A percentile compares a stretch with the other conserved stretches of the same genome.
Conservation (phyloP, 2,113 vertebrate genomes). For the Oreochromis spilurus region DNA sequence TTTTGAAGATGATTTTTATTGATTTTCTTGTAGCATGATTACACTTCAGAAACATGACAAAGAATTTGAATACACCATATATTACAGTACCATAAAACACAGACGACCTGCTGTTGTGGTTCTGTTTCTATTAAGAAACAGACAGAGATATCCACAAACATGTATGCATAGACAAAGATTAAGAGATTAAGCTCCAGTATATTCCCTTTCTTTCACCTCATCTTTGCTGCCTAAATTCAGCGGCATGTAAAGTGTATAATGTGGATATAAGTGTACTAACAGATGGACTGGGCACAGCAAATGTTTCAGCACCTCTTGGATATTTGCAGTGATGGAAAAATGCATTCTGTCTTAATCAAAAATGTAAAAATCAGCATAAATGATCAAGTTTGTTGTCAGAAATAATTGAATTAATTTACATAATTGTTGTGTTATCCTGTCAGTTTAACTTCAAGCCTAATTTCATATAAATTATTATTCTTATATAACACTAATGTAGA, state of each 20-base stretch:
- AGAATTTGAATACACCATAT: background rate
- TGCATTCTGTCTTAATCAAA: background rate
- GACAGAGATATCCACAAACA: background rate
- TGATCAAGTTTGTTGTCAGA: background rate
- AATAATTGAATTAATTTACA: background rate
- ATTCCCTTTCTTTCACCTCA: background rate
- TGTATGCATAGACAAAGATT: background rate
- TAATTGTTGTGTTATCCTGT: background rate
- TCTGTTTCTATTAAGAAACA: background rate
- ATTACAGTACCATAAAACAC: background rate
- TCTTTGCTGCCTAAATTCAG: background rate
- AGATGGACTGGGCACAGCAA: background rate
- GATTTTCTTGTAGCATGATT: background rate
- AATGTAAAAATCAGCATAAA: background rate
- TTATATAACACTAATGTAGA: background rate
- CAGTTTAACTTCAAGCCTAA: background rate
- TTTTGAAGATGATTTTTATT: background rate
- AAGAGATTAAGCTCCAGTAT: background rate
- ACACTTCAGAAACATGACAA: background rate
- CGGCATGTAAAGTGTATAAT: background rate
- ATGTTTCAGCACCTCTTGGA: background rate
- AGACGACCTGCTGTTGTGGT: background rate
- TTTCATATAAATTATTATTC: background rate
- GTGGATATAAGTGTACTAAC: background rate
- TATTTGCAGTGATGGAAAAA: background rate